Percentiles rank a stretch among this genome's conserved stretches.
These are phyloP conservation scores for Yponomeuta cagnagella DNA, from an alignment of 2,888 invertebrate genomes.

Conservation along the genomic window DNA sequence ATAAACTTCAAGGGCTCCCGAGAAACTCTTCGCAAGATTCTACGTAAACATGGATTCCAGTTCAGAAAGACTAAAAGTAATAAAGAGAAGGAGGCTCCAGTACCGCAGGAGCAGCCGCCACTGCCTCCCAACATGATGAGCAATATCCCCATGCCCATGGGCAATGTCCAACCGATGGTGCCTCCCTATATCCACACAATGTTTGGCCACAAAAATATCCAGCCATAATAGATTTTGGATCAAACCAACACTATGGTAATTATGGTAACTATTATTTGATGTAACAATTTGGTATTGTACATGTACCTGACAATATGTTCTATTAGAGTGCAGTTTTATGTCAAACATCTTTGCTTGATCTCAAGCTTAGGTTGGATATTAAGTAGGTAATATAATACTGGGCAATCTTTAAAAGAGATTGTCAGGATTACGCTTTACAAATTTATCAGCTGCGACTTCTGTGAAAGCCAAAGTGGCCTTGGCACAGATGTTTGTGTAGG, in stretches of 20 bases:
- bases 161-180: conserved; percentile 54
- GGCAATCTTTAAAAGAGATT: no score
- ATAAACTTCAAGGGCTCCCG: conserved; percentile 66
- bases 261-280: neutral
- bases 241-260: neutral
- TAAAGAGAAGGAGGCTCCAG: conserved; percentile 54
- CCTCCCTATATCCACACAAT: conserved; percentile 62
- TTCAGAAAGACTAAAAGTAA: conserved; percentile 65
- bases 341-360: no score
- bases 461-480: no score
- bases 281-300: neutral
- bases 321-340: no score
- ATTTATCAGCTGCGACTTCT: no score
- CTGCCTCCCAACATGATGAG: neutral
- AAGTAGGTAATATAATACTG: no score
- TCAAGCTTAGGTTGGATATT: no score
- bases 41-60: conserved; percentile 66
- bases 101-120: conserved; percentile 21
- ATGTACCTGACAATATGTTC: no score
- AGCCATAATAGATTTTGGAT: conserved; percentile 33
- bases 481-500: no score
- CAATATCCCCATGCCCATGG: neutral
- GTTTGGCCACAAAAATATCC: conserved; percentile 64
- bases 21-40: conserved; percentile 61
- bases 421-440: no score